phyloP scores from a whole-genome alignment of 2,797 vertebrate species.

The Rhadinocentrus ornatus region DNA sequence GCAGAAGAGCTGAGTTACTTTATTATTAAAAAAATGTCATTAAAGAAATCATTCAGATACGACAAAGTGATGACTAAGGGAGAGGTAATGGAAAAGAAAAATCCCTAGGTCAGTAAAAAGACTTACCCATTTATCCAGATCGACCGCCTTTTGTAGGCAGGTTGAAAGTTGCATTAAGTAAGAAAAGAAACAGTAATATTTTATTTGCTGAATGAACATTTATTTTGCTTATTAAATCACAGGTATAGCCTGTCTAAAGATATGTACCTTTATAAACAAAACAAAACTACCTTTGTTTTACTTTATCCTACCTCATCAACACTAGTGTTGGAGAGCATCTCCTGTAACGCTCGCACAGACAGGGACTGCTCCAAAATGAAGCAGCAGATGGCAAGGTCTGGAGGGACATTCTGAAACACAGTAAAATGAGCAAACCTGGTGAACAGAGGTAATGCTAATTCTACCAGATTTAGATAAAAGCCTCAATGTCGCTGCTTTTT shows the following conservation, averaged over 20 bases:
- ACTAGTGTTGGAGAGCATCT: constrained; percentile 93
- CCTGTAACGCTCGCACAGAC: constrained; percentile 91
- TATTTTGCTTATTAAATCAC: neutral
- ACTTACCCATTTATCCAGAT: constrained; percentile 88
- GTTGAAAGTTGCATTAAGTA: constrained; percentile 28
- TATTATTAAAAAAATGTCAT: constrained; percentile 1
- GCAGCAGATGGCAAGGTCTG: constrained; percentile 93
- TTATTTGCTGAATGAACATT: constrained; percentile 16
- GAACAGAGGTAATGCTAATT: neutral
- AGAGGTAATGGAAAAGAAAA: neutral
- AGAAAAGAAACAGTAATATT: constrained; percentile 34
- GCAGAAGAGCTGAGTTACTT: neutral
- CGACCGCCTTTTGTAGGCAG: constrained; percentile 74
- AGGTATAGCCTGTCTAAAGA: neutral
- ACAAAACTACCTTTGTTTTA: neutral
- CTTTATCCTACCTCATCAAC: constrained; percentile 76
- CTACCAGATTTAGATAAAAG: neutral
- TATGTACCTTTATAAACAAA: neutral
- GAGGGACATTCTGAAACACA: constrained; percentile 88
- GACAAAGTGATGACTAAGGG: neutral
- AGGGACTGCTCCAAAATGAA: constrained; percentile 93
- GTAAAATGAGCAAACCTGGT: neutral
- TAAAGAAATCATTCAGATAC: neutral
- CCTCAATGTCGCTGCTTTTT: neutral
- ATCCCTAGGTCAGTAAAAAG: neutral